phyloP scores from a whole-genome alignment of 2,797 vertebrate genomes.

The Sternotherus odoratus region DNA sequence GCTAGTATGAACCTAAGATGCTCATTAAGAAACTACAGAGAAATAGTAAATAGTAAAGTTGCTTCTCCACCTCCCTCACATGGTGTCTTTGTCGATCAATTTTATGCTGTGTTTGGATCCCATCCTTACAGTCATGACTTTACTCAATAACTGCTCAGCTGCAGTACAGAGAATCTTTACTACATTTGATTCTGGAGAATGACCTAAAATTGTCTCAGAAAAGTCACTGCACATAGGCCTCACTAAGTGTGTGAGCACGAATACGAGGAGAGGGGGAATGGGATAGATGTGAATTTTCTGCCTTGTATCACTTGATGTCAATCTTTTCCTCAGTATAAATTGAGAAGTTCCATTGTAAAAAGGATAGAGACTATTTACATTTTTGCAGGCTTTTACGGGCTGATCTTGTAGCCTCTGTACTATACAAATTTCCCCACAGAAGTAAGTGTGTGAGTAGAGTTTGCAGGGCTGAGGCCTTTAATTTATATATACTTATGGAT shows the following conservation, averaged over 20 bases:
- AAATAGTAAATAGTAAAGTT: neutral
- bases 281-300: neutral
- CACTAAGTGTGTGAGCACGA: neutral
- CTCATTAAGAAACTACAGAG: neutral
- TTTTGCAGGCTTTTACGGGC: neutral
- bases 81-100: neutral
- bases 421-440: neutral
- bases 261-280: neutral
- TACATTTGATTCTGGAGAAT: neutral
- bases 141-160: neutral
- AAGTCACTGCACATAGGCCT: neutral
- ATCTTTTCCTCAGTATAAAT: neutral
- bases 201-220: neutral
- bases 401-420: neutral
- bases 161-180: neutral
- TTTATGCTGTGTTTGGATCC: neutral
- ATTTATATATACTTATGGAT: neutral
- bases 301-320: neutral
- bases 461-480: neutral
- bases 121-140: neutral
- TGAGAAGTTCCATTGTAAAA: neutral
- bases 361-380: neutral
- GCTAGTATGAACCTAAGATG: neutral
- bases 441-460: neutral
- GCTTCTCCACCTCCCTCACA: neutral